phyloP scores from a whole-genome alignment of 2,113 vertebrate genomes.

The Chaetura pelagica region DNA sequence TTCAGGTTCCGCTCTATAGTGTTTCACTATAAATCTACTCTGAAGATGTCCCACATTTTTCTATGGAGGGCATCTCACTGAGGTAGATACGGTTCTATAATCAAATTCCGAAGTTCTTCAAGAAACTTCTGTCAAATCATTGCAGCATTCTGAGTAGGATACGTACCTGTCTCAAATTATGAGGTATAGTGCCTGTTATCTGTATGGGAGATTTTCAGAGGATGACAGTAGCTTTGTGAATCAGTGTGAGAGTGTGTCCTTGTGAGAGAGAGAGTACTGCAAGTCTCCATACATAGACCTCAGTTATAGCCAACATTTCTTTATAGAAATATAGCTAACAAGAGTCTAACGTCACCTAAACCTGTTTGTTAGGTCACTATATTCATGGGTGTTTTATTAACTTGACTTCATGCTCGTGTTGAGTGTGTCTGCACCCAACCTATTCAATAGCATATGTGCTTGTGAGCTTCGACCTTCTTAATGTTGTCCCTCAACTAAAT shows the following conservation, averaged over 20 bases:
- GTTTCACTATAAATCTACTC: background rate
- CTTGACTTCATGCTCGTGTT: fast-evolving
- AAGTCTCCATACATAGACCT: background rate
- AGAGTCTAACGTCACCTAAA: background rate
- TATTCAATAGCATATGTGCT: background rate
- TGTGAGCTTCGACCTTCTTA: background rate
- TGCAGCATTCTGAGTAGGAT: background rate
- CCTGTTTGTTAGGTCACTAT: background rate
- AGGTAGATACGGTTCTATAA: background rate
- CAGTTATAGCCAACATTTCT: background rate
- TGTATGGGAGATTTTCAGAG: background rate
- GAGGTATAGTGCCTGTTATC: background rate
- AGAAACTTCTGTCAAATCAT: background rate
- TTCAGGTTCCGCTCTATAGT: background rate
- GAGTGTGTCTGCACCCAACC: background rate
- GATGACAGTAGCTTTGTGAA: background rate
- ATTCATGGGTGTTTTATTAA: background rate
- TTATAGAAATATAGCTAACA: background rate
- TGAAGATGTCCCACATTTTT: background rate
- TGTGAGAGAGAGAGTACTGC: background rate
- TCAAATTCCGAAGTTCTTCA: background rate
- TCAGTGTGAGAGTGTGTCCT: background rate
- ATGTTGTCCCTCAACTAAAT: background rate
- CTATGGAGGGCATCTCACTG: background rate
- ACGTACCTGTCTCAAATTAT: background rate